These are phyloP conservation scores for Tragelaphus buxtoni DNA, from an alignment of 2,113 vertebrate genomes.

Conservation along the genomic window DNA sequence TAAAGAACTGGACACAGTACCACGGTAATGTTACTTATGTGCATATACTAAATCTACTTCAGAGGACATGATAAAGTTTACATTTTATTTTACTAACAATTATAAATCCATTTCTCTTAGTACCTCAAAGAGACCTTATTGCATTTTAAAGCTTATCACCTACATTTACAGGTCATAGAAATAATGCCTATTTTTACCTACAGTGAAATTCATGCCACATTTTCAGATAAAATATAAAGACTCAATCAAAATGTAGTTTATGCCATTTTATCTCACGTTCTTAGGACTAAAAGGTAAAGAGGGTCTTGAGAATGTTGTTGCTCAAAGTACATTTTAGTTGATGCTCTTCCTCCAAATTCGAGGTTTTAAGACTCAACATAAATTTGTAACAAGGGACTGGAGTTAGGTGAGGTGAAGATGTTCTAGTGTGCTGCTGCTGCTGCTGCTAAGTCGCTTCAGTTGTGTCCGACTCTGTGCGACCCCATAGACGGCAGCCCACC, in stretches of 20 bases:
- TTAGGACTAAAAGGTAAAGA: neutral
- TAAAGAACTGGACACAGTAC: neutral
- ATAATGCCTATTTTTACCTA: neutral
- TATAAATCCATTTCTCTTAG: neutral
- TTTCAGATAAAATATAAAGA: neutral
- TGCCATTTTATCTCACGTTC: neutral
- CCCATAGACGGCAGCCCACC: too few relatives aligned
- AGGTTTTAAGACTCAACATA: neutral
- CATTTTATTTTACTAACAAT: neutral
- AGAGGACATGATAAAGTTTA: neutral
- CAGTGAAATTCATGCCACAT: neutral
- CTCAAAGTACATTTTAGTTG: neutral
- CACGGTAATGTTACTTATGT: neutral
- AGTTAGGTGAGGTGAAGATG: neutral
- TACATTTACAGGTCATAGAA: neutral
- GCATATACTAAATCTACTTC: neutral
- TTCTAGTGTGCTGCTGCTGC: neutral
- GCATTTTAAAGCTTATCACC: neutral
- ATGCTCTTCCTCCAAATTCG: neutral
- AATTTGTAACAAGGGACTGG: neutral
- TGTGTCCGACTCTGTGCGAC: too few relatives aligned
- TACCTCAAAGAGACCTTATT: neutral
- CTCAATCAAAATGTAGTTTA: neutral
- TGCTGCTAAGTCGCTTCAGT: too few relatives aligned
- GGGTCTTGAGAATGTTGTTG: neutral